phyloP scores from a whole-genome alignment of 2,888 invertebrate genomes.

The Drosophila stalkeri region DNA sequence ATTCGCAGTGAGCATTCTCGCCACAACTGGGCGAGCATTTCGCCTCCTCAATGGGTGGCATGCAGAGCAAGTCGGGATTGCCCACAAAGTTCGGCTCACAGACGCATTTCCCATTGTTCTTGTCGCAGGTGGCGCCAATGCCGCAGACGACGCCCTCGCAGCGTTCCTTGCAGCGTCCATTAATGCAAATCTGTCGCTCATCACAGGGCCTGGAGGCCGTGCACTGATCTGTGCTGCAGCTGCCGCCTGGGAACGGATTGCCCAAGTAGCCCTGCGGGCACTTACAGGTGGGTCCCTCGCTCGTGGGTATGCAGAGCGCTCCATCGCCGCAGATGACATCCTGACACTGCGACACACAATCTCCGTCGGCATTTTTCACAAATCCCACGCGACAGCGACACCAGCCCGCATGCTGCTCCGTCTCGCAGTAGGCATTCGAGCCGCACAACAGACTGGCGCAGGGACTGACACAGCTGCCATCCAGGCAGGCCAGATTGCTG shows the following conservation, averaged over 20 bases:
- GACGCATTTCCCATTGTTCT: conserved; percentile 92
- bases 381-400: conserved; percentile 94
- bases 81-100: conserved; percentile 95
- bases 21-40: conserved; percentile 93
- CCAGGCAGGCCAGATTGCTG: conserved; percentile 91
- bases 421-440: conserved; percentile 93
- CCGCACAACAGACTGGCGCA: conserved; percentile 92
- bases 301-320: conserved; percentile 94
- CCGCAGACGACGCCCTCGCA: conserved; percentile 95
- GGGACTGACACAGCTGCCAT: conserved; percentile 92
- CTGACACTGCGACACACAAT: conserved; percentile 90
- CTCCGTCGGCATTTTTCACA: conserved; percentile 91
- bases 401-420: conserved; percentile 94
- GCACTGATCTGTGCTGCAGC: conserved; percentile 93
- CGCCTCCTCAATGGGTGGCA: conserved; percentile 93
- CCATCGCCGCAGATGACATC: conserved; percentile 91
- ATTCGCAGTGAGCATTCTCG: conserved; percentile 94
- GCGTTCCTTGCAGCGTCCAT: conserved; percentile 94
- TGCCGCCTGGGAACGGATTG: conserved; percentile 96
- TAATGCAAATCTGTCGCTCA: conserved; percentile 92
- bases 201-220: conserved; percentile 91
- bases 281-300: conserved; percentile 94
- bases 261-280: conserved; percentile 94
- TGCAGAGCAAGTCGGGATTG: conserved; percentile 94
- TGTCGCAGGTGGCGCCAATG: conserved; percentile 94